phyloP scores from a whole-genome alignment of 2,113 vertebrate species.

The Arizona elegans region DNA sequence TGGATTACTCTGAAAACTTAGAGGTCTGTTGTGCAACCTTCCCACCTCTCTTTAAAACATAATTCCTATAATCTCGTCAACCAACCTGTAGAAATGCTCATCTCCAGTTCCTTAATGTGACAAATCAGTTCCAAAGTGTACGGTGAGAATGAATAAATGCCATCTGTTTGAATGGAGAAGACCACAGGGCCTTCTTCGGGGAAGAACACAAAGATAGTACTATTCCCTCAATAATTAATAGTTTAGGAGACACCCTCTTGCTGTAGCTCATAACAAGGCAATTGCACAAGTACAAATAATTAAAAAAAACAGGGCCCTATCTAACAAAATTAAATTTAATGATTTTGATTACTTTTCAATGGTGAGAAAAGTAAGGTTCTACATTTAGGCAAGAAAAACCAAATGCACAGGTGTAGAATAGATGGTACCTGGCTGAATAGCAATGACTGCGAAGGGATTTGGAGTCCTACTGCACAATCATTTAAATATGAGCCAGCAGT shows the following conservation, averaged over 20 bases:
- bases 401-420: neutral
- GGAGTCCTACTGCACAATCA: neutral
- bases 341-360: neutral
- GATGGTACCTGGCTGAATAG: neutral
- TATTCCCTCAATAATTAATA: neutral
- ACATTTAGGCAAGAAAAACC: neutral
- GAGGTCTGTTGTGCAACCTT: slow-evolving; percentile 57
- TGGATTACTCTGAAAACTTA: slow-evolving; percentile 62
- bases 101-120: neutral
- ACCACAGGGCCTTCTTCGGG: neutral
- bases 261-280: neutral
- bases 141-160: neutral
- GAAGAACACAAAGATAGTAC: neutral
- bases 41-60: slow-evolving; percentile 28
- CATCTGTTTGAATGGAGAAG: neutral
- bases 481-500: neutral
- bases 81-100: slow-evolving; percentile 56
- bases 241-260: neutral
- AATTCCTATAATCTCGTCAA: slow-evolving; percentile 65
- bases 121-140: neutral
- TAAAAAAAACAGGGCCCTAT: neutral
- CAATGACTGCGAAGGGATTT: neutral
- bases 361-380: neutral
- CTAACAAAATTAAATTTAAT: neutral
- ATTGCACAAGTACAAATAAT: neutral